Evolutionary conservation across 2,797 vertebrate genomes (phyloP).

Genomic region (Meriones psammophilus): DNA sequence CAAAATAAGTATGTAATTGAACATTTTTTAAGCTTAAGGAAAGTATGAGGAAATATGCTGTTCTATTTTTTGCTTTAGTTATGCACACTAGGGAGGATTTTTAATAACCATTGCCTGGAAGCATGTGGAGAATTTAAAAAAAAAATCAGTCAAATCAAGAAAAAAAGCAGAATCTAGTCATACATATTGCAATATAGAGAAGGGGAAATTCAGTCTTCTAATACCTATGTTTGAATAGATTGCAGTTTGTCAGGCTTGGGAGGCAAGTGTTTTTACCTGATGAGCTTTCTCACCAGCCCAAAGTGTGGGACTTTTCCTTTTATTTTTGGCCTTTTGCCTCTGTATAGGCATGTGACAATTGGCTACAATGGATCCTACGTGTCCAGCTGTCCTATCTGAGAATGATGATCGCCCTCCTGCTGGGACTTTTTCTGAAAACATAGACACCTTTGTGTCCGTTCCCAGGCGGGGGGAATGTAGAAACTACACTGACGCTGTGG

Average conservation of each 20-base stretch:
- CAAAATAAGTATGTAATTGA: constrained; percentile 5
- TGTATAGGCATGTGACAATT: neutral
- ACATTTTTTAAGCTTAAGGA: constrained; percentile 50
- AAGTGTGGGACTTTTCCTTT: neutral
- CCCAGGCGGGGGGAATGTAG: neutral
- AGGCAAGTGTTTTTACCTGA: no score
- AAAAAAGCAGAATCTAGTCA: neutral
- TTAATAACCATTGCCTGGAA: constrained; percentile 59
- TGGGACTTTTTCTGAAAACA: neutral
- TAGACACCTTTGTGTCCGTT: neutral
- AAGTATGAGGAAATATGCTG: neutral
- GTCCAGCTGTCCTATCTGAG: neutral
- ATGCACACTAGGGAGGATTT: neutral
- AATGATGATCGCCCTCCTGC: neutral
- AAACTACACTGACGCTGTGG: neutral
- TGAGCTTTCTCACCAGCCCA: neutral
- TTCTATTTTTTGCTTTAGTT: constrained; percentile 62
- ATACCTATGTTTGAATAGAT: neutral
- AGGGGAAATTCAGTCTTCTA: neutral
- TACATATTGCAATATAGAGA: neutral
- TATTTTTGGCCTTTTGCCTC: neutral
- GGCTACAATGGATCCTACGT: neutral
- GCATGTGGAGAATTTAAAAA: neutral
- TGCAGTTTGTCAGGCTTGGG: neutral
- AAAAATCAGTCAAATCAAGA: constrained; percentile 23